These are phyloP conservation scores for Eulacestoma nigropectus DNA, from an alignment of 2,113 vertebrate genomes.

Conservation along the genomic window DNA sequence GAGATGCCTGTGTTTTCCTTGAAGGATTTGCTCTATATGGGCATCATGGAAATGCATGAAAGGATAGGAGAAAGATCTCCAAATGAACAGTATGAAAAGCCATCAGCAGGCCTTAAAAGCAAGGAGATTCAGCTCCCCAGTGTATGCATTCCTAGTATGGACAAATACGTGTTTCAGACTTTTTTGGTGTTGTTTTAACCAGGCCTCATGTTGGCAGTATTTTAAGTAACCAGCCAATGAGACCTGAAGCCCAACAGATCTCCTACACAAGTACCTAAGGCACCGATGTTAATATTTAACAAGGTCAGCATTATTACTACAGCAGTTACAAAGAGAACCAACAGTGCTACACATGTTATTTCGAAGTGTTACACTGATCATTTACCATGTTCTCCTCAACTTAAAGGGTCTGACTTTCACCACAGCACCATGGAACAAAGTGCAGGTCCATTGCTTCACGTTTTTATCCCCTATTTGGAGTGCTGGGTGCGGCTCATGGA, in stretches of 20 bases:
- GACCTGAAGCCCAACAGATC: neutral
- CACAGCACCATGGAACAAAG: neutral
- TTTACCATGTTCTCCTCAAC: neutral
- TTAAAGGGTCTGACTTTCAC: neutral
- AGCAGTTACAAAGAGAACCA: neutral
- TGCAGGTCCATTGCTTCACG: neutral
- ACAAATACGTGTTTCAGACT: neutral
- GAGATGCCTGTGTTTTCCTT: neutral
- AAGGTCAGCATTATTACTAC: neutral
- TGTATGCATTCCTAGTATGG: neutral
- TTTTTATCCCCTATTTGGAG: neutral
- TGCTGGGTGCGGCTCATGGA: neutral
- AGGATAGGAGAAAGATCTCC: neutral
- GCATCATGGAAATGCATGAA: rapidly evolving
- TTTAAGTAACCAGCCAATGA: neutral
- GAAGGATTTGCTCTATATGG: neutral
- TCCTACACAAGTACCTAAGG: neutral
- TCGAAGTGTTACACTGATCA: neutral
- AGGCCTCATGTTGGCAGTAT: neutral
- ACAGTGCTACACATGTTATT: neutral
- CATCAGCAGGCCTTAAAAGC: neutral
- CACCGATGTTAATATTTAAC: neutral
- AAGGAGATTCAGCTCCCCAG: neutral
- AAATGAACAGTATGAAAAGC: neutral
- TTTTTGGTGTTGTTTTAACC: neutral